Evolutionary conservation across 2,797 vertebrate species (phyloP).

Genomic region (Gobio occitaniae): DNA sequence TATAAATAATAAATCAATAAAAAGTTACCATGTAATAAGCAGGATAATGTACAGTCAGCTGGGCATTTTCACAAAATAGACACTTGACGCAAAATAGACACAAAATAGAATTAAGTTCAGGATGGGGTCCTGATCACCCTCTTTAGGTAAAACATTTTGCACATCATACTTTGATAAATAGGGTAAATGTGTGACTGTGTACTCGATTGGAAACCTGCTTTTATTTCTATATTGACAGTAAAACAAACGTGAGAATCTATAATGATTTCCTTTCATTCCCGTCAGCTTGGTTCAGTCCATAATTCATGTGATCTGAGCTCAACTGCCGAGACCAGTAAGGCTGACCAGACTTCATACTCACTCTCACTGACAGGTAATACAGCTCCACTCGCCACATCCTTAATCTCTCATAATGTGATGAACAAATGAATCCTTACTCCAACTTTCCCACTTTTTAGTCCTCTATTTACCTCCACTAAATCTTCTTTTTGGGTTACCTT

Average conservation of each 20-base stretch:
- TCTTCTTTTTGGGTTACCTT: conserved; percentile 33
- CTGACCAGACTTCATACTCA: conserved; percentile 66
- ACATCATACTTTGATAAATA: neutral
- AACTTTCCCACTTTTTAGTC: conserved; percentile 35
- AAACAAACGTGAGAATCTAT: neutral
- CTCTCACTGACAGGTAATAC: conserved; percentile 75
- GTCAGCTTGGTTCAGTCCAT: conserved; percentile 29
- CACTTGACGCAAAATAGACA: neutral
- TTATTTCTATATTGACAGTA: neutral
- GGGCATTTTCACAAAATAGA: neutral
- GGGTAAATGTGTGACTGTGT: neutral
- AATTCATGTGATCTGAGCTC: conserved; percentile 46
- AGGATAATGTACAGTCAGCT: neutral
- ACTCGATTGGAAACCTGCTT: neutral
- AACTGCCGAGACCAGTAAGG: conserved; percentile 36
- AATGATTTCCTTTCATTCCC: conserved; percentile 6
- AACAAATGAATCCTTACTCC: conserved; percentile 20
- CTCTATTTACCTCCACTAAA: conserved; percentile 13
- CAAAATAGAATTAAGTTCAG: neutral
- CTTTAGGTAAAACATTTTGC: neutral
- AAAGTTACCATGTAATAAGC: neutral
- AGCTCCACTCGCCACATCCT: neutral
- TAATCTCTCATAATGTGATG: conserved; percentile 13
- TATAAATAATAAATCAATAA: neutral
- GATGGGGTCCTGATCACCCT: neutral